phyloP scores from a whole-genome alignment of 2,113 vertebrate species.

The Peromyscus leucopus region DNA sequence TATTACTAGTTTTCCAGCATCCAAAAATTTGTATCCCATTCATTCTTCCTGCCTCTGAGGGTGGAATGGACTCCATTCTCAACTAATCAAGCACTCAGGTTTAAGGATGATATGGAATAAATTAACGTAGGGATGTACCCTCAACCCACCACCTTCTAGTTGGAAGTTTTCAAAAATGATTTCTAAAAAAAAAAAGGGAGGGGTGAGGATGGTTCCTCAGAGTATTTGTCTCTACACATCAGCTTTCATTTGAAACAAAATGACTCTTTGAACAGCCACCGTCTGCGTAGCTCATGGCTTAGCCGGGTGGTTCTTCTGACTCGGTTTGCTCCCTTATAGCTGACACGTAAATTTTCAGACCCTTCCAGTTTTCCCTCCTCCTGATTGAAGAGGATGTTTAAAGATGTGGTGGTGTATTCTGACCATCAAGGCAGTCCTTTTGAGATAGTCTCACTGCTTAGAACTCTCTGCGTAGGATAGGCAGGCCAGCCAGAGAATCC shows the following conservation, averaged over 20 bases:
- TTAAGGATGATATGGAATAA: background rate
- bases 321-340: background rate
- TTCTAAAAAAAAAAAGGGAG: background rate
- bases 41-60: background rate
- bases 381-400: background rate
- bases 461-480: background rate
- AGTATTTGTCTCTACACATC: background rate
- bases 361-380: background rate
- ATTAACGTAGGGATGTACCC: background rate
- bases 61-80: background rate
- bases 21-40: background rate
- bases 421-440: background rate
- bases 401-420: background rate
- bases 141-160: background rate
- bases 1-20: background rate
- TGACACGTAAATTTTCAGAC: background rate
- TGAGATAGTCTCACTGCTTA: background rate
- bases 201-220: background rate
- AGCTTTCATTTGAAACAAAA: slow-evolving; percentile 39
- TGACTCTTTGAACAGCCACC: background rate
- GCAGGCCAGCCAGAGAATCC: background rate
- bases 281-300: background rate
- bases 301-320: background rate
- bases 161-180: background rate
- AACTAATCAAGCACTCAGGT: background rate